Conservation (phyloP, 2,888 invertebrate genomes). For the Drosophila falleni region DNA sequence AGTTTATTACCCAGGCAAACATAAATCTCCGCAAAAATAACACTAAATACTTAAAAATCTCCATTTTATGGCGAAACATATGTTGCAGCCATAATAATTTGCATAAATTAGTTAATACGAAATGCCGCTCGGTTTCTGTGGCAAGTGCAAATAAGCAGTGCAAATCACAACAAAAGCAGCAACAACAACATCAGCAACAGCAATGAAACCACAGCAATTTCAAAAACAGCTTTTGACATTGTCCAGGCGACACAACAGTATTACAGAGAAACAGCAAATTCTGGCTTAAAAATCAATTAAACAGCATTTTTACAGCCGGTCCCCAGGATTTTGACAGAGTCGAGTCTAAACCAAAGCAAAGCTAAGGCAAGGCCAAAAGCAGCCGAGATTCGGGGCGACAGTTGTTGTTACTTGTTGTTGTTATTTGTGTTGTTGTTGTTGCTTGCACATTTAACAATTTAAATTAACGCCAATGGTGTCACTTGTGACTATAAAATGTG, state of each 20-base stretch:
- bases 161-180: conserved; percentile 53
- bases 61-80: conserved; percentile 78
- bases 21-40: conserved; percentile 75
- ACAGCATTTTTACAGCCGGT: conserved; percentile 72
- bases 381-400: conserved; percentile 66
- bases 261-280: conserved; percentile 70
- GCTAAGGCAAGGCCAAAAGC: conserved; percentile 39
- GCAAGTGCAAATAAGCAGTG: conserved; percentile 67
- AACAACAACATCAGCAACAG: conserved; percentile 29
- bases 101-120: conserved; percentile 76
- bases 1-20: conserved; percentile 65
- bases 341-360: conserved; percentile 40
- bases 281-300: conserved; percentile 81
- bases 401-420: conserved; percentile 41
- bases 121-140: conserved; percentile 55
- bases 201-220: conserved; percentile 71
- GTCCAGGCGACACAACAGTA: conserved; percentile 64
- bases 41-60: conserved; percentile 82
- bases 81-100: conserved; percentile 80
- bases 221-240: conserved; percentile 77
- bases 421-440: conserved; percentile 47
- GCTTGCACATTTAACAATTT: conserved; percentile 80
- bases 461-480: conserved; percentile 84
- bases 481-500: conserved; percentile 80
- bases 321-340: conserved; percentile 17